Evolutionary conservation across 1,140 invertebrate genomes (phyloP).

Genomic region (Epicauta chinensis): DNA sequence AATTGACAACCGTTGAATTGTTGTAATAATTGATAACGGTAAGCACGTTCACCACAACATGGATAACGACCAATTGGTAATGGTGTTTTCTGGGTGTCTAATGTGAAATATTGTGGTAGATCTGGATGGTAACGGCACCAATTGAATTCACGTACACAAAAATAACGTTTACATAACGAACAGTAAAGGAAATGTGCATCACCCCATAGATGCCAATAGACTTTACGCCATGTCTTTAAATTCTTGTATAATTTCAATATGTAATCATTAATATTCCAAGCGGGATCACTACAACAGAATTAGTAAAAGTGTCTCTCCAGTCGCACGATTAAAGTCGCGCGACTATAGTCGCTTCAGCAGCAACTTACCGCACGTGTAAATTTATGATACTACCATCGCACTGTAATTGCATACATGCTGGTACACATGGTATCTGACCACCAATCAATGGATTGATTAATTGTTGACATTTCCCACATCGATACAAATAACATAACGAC

Average conservation of each 20-base stretch:
- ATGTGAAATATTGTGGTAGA: constrained; percentile 64
- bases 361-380: constrained; percentile 53
- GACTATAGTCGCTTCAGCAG: too few relatives aligned
- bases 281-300: constrained; percentile 54
- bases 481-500: constrained; percentile 55
- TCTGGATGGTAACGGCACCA: constrained; percentile 77
- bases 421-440: constrained; percentile 58
- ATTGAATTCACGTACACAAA: constrained; percentile 68
- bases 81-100: constrained; percentile 55
- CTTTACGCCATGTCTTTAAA: constrained; percentile 78
- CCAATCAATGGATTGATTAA: constrained; percentile 55
- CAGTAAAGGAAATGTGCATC: constrained; percentile 77
- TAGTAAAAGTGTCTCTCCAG: too few relatives aligned
- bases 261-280: constrained; percentile 80
- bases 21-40: constrained; percentile 44
- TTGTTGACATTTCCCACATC: constrained; percentile 47
- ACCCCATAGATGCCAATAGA: constrained; percentile 91
- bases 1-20: constrained; percentile 51
- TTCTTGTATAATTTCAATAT: constrained; percentile 68
- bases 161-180: constrained; percentile 64
- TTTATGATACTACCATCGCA: constrained; percentile 61
- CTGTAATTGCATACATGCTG: constrained; percentile 63
- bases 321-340: too few relatives aligned
- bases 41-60: constrained; percentile 78
- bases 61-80: constrained; percentile 67